Evolutionary conservation across 1,140 invertebrate species (phyloP), one percentile per base, ranked within the genome.

Genomic region (Plutomurus gul): DNA sequence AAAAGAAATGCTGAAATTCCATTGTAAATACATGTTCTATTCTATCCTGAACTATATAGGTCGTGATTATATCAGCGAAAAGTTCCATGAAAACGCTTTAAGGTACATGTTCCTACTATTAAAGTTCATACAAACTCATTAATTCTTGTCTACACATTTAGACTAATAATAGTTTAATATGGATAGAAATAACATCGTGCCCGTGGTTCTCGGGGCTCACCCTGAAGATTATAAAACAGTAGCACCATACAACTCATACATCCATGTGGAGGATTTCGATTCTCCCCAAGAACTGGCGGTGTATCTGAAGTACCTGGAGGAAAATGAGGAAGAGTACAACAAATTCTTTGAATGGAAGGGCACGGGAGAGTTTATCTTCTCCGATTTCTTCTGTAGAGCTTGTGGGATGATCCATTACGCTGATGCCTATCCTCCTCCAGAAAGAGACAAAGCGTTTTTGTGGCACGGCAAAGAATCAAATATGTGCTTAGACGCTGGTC

Each of bases 41-140:
- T n/a, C n/a, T n/a, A n/a, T n/a, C n/a, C n/a, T n/a, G n/a, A n/a
- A n/a, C n/a, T n/a, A n/a, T n/a, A n/a, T n/a, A n/a, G n/a, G n/a
- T 86, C 90, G 91, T 70, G 96, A 98, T 87, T 99, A 99, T 85
- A 94, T 98, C 51, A 98, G 96, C 0, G 96, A 98, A 86, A 99
- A 99, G 86, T 96, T 98, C 85, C 98, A 95, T 85, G 93, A 95
- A 36, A 97, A 97, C 85, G 95, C 94, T 51, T 88, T 97, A 20
- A 90, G 92, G 93, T 94, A 18, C 4, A 27, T 85, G 37, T 82
- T 82, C 20, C 10, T 85, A 37, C 18, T 56, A 7, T 72, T 84
- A 8, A 37, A n/a, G n/a, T n/a, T n/a, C n/a, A n/a, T n/a, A n/a
- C n/a, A n/a, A n/a, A n/a, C n/a, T n/a, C n/a, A n/a, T n/a, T n/a